Base-by-base conservation (phyloP, 2,113 vertebrate species). In the Vireo altiloquus region DNA sequence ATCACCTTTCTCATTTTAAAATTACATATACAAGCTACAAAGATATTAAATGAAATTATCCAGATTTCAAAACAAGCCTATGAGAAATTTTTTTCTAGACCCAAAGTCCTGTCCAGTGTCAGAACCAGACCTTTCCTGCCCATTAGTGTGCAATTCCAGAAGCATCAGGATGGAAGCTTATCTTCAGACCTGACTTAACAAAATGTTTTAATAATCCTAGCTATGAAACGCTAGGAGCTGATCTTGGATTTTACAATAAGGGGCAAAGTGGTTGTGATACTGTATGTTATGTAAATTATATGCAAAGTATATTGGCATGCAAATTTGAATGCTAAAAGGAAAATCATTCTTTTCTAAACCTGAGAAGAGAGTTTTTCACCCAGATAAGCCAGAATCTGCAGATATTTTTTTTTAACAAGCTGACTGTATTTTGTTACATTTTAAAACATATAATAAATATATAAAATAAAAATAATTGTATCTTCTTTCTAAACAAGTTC, bases 191-290 rank as follows among this genome's bases (percentile, higher is more conserved):
- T 90, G 80, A 90, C 90, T 96, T 95, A 95, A 92, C 64, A 92
- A 95, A 95, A 89, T 93, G 65, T 93, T 97, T 90, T 93, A 94
- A 94, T 96, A 95, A 95, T 95, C 93, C 90, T 52, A 63, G 90
- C 79, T 92, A 8, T 80, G 82, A 96, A 92, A 92, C 86, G 63
- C 92, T 93, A 30, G 79, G 56, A 85, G 75, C 66, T 88, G 92
- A 90, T 95, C 90, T 82, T 80, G 84, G 90, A 59, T 94, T 91
- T 90, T 93, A 95, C 92, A 95, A 86, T 93, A 91, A 78, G 66
- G 90, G 47, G 77, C 59, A 85, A 95, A 95, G 64, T 82, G 59
- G 59, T 65, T 96, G 63, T 69, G 47, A 61, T 95, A 70, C 76
- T 66, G 47, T 80, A 37, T 90, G 79, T 50, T 88, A 95, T 97